Conservation (phyloP, 2,797 vertebrate genomes). For the Pantherophis vulpinus region DNA sequence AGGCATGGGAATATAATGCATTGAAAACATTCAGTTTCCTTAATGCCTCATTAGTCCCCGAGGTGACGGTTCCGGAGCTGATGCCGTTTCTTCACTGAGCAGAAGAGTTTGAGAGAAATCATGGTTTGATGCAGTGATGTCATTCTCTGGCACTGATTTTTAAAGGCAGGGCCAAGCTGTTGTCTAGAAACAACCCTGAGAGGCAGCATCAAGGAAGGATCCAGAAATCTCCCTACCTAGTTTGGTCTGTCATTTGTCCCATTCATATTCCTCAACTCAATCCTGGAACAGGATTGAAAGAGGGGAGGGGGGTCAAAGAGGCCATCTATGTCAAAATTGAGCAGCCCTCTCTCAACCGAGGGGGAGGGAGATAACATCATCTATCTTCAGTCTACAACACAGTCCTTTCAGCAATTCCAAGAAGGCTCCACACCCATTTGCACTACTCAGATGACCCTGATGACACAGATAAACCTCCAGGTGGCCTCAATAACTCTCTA, state of each 20-base stretch:
- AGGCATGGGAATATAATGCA: slow-evolving; percentile 74
- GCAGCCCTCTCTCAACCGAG: neutral
- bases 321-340: neutral
- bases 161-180: slow-evolving; percentile 30
- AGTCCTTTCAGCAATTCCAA: too few species aligned
- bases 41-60: slow-evolving; percentile 58
- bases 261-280: neutral
- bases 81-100: neutral
- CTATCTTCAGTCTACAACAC: too few species aligned
- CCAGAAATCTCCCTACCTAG: neutral
- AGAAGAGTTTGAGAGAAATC: slow-evolving; percentile 32
- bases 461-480: too few species aligned
- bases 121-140: slow-evolving; percentile 53
- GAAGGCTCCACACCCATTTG: too few species aligned
- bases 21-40: slow-evolving; percentile 67
- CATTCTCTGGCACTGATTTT: slow-evolving; percentile 50
- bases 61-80: slow-evolving; percentile 47
- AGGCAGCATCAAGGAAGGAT: slow-evolving; percentile 31
- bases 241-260: neutral
- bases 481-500: too few species aligned
- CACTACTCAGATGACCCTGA: too few species aligned
- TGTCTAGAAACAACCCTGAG: slow-evolving; percentile 53
- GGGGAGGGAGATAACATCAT: too few species aligned
- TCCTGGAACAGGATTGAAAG: neutral
- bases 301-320: neutral